Percentiles rank a stretch among this genome's conserved stretches.
phyloP scores from a whole-genome alignment of 1,140 invertebrate species.

The Colletes gigas region DNA sequence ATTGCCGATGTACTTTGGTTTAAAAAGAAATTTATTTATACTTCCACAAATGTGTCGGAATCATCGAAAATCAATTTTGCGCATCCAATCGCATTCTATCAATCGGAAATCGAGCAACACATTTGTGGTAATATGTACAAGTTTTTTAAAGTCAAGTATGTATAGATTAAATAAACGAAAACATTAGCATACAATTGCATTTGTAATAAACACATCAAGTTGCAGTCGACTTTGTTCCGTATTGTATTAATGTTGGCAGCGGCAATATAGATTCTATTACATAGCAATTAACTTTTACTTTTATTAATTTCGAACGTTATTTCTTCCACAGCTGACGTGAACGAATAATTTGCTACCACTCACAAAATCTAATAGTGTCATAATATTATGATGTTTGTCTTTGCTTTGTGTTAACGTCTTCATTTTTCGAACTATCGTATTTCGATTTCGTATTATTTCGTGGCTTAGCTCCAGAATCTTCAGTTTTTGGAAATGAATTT shows the following conservation, averaged over 20 bases:
- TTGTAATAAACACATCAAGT: neutral
- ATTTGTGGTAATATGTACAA: too few relatives aligned
- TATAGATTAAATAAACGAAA: neutral
- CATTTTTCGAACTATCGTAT: constrained; percentile 9
- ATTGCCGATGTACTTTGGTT: neutral
- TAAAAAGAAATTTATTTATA: too few relatives aligned
- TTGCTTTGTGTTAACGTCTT: constrained; percentile 60
- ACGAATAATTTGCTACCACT: neutral
- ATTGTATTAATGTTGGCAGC: constrained; percentile 1
- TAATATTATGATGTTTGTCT: constrained; percentile 74
- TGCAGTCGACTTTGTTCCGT: neutral
- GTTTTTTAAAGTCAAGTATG: neutral
- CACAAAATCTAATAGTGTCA: neutral
- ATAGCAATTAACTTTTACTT: neutral
- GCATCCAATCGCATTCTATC: too few relatives aligned
- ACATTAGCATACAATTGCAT: neutral
- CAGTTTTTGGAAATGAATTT: constrained; percentile 1
- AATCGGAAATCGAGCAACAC: too few relatives aligned
- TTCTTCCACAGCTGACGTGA: neutral
- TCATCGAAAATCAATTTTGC: too few relatives aligned
- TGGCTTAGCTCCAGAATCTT: constrained; percentile 61
- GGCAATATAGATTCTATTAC: neutral
- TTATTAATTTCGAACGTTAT: neutral
- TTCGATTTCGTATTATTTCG: constrained; percentile 11
- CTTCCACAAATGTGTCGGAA: too few relatives aligned